A percentile compares a stretch with the other conserved stretches of the same genome.
Conservation (phyloP, 1,140 invertebrate species). For the Bombus impatiens region DNA sequence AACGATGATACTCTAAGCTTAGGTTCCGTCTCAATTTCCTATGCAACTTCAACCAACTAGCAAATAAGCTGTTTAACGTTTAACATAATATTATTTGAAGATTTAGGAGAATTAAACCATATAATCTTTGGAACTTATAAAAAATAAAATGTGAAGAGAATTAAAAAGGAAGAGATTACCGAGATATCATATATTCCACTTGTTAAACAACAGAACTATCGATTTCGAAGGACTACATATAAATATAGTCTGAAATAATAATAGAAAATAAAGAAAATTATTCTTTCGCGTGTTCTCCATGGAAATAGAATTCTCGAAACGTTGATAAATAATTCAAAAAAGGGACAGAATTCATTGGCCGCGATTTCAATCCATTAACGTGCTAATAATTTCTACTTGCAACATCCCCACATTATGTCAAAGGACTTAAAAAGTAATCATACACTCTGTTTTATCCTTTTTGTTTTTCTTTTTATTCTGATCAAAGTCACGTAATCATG, state of each 20-base stretch:
- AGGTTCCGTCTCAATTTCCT: neutral
- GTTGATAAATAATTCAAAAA: neutral
- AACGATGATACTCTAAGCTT: neutral
- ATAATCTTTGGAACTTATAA: too few relatives aligned
- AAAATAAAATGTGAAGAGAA: too few relatives aligned
- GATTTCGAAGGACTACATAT: too few relatives aligned
- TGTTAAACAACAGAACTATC: too few relatives aligned
- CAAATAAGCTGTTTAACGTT: neutral
- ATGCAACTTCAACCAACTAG: neutral
- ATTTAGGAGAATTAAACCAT: too few relatives aligned
- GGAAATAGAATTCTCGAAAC: neutral
- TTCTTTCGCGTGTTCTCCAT: too few relatives aligned
- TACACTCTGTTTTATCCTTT: neutral
- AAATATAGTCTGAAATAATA: too few relatives aligned
- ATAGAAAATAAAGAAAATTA: too few relatives aligned
- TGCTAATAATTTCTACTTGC: neutral
- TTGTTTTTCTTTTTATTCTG: neutral
- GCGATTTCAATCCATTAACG: neutral
- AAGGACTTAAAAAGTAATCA: neutral
- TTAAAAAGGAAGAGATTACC: too few relatives aligned
- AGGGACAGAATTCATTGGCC: neutral
- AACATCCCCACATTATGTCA: neutral
- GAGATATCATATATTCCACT: too few relatives aligned
- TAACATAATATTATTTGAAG: neutral
- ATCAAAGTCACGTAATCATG: neutral